Percentiles rank a stretch among this genome's conserved stretches.
Conservation (phyloP, 2,888 invertebrate species). For the Galeopsomyia nigrocyanea region DNA sequence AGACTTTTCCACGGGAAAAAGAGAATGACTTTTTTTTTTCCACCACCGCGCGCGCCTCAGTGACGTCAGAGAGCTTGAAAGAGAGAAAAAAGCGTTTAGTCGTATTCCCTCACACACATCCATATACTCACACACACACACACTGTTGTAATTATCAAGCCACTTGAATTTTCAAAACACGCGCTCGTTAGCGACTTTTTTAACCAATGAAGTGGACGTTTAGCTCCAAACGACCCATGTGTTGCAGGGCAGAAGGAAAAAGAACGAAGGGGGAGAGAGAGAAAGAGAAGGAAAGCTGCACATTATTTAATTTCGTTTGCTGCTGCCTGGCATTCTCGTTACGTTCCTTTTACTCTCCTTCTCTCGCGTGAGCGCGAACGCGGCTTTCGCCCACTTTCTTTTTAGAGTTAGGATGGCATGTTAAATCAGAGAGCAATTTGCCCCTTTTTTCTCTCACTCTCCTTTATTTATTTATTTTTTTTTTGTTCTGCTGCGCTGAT, state of each 20-base stretch:
- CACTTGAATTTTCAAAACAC: constrained; percentile 46
- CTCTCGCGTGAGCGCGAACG: too few relatives aligned
- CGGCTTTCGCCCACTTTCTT: too few relatives aligned
- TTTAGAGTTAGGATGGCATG: not conserved
- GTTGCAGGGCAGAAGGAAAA: too few relatives aligned
- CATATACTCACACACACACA: not conserved
- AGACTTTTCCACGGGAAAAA: not conserved
- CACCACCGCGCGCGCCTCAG: not conserved
- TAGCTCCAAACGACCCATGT: constrained; percentile 11
- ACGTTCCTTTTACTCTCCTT: constrained; percentile 1
- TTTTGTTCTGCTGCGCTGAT: too few relatives aligned
- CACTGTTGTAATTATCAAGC: constrained; percentile 42
- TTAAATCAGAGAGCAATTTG: constrained; percentile 6
- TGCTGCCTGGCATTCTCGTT: constrained; percentile 2
- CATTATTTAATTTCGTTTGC: constrained; percentile 40
- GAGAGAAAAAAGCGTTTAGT: constrained; percentile 25
- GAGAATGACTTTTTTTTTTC: too few relatives aligned
- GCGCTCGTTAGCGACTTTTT: constrained; percentile 46
- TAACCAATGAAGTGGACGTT: constrained; percentile 43
- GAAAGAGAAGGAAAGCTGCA: not conserved
- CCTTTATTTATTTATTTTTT: too few relatives aligned
- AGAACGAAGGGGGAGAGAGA: too few relatives aligned
- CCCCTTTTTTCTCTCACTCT: not conserved
- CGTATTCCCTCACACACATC: not conserved
- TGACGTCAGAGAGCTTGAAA: constrained; percentile 14